A percentile compares a stretch with the other conserved stretches of the same genome.
These are phyloP conservation scores for Okamejei kenojei DNA, from an alignment of 2,797 vertebrate species.

Conservation along the genomic window DNA sequence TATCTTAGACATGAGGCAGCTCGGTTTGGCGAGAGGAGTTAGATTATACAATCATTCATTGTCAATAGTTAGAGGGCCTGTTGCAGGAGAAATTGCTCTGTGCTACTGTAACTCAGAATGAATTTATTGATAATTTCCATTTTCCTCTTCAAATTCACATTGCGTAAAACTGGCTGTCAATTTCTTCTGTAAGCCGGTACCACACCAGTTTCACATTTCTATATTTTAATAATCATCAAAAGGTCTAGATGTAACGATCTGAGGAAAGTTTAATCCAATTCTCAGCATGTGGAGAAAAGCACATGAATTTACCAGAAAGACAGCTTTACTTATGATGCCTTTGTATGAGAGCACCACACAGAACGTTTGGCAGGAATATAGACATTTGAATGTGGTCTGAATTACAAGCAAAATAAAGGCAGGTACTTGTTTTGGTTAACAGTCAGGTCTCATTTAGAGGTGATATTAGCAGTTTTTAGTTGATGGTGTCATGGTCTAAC, in stretches of 20 bases:
- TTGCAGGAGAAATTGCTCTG: not conserved
- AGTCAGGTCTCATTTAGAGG: not conserved
- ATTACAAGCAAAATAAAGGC: not conserved
- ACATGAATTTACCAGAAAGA: not conserved
- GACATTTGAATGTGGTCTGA: not conserved
- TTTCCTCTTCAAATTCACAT: not conserved
- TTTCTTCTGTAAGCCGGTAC: not conserved
- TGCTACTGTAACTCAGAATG: not conserved
- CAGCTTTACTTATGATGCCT: not conserved
- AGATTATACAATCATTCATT: conserved; percentile 16
- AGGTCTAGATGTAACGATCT: not conserved
- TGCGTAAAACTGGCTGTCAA: not conserved
- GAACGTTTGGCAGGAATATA: too few relatives aligned
- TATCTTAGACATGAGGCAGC: not conserved
- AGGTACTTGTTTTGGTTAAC: not conserved
- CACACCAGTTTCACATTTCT: not conserved
- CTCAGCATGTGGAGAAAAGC: not conserved
- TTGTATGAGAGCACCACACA: not conserved
- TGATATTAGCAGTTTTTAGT: not conserved
- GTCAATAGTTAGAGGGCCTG: not conserved
- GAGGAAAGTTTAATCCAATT: not conserved
- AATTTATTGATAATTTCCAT: not conserved
- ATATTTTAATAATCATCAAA: not conserved
- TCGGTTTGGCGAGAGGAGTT: not conserved
- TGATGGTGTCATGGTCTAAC: not conserved